Base-by-base conservation (phyloP, 2,888 invertebrate species). In the Lasioglossum malachurum region DNA sequence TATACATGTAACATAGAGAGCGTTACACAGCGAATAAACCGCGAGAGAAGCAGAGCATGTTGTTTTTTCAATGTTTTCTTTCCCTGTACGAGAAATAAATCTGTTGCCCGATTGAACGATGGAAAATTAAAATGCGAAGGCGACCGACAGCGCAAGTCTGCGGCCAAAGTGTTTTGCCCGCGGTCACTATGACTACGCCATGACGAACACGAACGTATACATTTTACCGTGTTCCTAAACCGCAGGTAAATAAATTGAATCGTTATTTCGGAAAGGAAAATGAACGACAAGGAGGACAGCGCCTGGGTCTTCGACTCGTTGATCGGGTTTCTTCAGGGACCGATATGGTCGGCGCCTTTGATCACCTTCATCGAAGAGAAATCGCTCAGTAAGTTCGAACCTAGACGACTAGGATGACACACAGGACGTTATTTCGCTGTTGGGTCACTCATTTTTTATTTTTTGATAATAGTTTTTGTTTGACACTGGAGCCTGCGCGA, bases 281-380 rank as follows among this genome's bases (percentile, higher is more conserved):
- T 94, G 94, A 90, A 88, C 73, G 93, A 93, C 38, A 93, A 90
- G 74, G 97, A 97, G 87, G 97, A 97, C 83, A 97, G 97, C 95
- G 97, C 97, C 10, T 98, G 98, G 98, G 98, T 99, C 23, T 98
- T 98, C 93, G 99, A 99, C 96, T 98, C 98, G 0, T 96, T 99
- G 84, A 97, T 99, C 44, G 98, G 98, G 85, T 99, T 98, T 95
- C 96, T 99, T 78, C 98, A 98, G 95, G 98, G 99, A 3, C 98
- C 99, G 0, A 97, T 99, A 74, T 99, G 99, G 98, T 98, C 98
- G 94, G 97, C 98, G 23, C 99, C 99, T 0, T 96, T 99, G 78
- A 97, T 98, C 93, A 98, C 98, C 49, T 99, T 99, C 94, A 98
- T 99, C 89, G 99, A 99, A 95, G 98, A 98, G 93, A 98, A 98